Conservation (phyloP, 1,140 invertebrate genomes). For the Magallana gigas region DNA sequence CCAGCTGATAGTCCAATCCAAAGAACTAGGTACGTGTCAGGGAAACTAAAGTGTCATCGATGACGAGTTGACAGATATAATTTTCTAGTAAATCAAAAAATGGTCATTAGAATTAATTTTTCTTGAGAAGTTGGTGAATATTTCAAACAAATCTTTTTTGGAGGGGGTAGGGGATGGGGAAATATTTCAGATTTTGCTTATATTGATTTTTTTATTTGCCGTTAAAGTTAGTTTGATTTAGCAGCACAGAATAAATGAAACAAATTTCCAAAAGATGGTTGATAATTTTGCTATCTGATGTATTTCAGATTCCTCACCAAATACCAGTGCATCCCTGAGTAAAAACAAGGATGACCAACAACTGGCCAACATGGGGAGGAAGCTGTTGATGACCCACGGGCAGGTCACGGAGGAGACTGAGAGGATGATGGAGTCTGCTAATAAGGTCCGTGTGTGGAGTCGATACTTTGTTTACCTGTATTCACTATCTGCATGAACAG, state of each 20-base stretch:
- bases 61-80: too few relatives aligned
- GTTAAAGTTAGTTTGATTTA: too few relatives aligned
- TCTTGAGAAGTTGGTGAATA: too few relatives aligned
- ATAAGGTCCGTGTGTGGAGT: conserved; percentile 57
- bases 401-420: conserved; percentile 65
- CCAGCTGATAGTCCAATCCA: conserved; percentile 75
- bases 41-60: background rate
- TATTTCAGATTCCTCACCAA: conserved; percentile 2
- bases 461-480: too few relatives aligned
- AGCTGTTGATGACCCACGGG: conserved; percentile 63
- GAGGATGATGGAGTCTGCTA: conserved; percentile 64
- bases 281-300: too few relatives aligned
- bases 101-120: too few relatives aligned
- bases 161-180: background rate
- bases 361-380: conserved; percentile 63
- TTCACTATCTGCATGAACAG: too few relatives aligned
- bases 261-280: too few relatives aligned
- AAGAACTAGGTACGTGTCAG: conserved; percentile 57
- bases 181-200: background rate
- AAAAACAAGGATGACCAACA: conserved; percentile 55
- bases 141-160: too few relatives aligned
- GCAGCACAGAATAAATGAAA: too few relatives aligned
- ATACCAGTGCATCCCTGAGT: background rate
- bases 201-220: background rate
- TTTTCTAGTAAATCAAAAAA: too few relatives aligned